Base-by-base conservation (phyloP, 1,140 invertebrate species). In the Pteromalus puparum region DNA sequence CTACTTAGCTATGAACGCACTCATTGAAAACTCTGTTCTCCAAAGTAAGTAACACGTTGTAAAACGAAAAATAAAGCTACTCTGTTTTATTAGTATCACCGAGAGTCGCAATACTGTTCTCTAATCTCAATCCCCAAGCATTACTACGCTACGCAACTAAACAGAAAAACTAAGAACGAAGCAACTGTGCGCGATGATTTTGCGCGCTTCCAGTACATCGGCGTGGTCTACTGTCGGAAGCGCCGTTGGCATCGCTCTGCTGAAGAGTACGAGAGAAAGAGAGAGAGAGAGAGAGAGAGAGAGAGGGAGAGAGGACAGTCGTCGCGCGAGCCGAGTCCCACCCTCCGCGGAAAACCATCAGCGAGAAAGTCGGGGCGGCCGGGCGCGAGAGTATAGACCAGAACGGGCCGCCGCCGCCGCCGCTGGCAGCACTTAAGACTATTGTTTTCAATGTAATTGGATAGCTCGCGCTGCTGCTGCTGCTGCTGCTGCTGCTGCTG, bases 391-490 rank as follows among this genome's bases (percentile, higher is more conserved):
- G 81, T 84, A n/a, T n/a, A 86, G 72, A 85, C 78, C 81, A 85
- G 86, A 83, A 84, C 74, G 86, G 84, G 38, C 9, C 38, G 38
- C 38, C 10, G 38, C 34, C 34, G 89, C 88, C 90, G 89, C 89
- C 89, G 53, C 53, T 61, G 88, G 88, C 88, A 92, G 92, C 93
- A 93, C 93, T 93, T 93, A 93, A 91, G 90, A 91, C 92, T 92
- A 93, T 93, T 93, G 92, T 93, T 94, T 94, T 93, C 93, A 92
- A 93, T 93, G 92, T 93, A 94, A 94, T 94, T 94, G 93, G 93
- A 94, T 93, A 93, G 92, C 91, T 92, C 88, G 88, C 90, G 90
- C 90, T 89, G n/a, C 48, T 61, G 18, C 48, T 89, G 86, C 78
- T 84, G 86, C 78, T 84, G n/a, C n/a, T n/a, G n/a, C n/a, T n/a